Conservation (phyloP, 2,797 vertebrate genomes). For the Oryzias dopingdopingensis region DNA sequence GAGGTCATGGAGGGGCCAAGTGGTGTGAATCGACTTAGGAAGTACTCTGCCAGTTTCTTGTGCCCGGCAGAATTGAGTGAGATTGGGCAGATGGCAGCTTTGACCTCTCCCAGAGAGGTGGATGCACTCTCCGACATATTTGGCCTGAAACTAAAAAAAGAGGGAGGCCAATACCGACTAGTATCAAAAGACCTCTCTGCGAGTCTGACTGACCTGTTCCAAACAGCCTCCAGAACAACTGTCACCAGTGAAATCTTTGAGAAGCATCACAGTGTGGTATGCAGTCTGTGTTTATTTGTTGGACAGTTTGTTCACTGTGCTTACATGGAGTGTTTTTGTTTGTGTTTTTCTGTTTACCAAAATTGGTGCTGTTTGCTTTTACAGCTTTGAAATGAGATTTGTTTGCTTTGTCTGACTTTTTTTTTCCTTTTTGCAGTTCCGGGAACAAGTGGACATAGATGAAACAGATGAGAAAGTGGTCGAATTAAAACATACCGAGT, state of each 20-base stretch:
- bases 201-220: conserved; percentile 81
- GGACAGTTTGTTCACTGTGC: neutral
- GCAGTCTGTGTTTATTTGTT: conserved; percentile 4
- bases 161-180: conserved; percentile 87
- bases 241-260: conserved; percentile 11
- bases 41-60: conserved; percentile 48
- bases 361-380: neutral
- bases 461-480: conserved; percentile 38
- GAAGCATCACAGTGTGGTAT: conserved; percentile 72
- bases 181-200: conserved; percentile 82
- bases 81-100: conserved; percentile 53
- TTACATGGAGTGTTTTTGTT: neutral
- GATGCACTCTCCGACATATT: conserved; percentile 89
- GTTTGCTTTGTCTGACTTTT: conserved; percentile 3
- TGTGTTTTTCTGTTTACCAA: neutral
- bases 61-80: conserved; percentile 76
- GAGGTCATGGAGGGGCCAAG: conserved; percentile 81
- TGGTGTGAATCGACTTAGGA: conserved; percentile 61
- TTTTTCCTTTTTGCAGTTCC: conserved; percentile 22
- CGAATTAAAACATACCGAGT: conserved; percentile 54
- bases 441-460: conserved; percentile 22
- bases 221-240: conserved; percentile 47
- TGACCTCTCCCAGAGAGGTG: conserved; percentile 79
- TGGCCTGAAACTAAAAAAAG: conserved; percentile 88
- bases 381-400: conserved; percentile 2